These are phyloP conservation scores for Chaenocephalus aceratus DNA, from an alignment of 2,113 vertebrate genomes.

Conservation along the genomic window DNA sequence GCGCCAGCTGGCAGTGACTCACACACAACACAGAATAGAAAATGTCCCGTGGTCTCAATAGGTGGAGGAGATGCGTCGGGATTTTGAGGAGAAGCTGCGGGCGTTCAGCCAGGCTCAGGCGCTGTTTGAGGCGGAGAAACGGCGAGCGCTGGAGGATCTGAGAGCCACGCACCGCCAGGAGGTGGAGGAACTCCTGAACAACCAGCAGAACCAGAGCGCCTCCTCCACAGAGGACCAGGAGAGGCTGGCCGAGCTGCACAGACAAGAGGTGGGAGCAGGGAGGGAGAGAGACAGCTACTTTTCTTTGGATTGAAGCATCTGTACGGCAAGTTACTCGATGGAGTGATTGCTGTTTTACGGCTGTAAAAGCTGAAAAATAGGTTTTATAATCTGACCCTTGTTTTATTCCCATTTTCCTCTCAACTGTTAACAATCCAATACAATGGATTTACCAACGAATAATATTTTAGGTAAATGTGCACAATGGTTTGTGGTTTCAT, in stretches of 20 bases:
- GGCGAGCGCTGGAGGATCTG: constrained; percentile 90
- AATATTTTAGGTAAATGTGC: not conserved
- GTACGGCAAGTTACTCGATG: constrained; percentile 33
- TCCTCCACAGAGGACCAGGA: constrained; percentile 90
- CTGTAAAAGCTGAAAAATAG: not conserved
- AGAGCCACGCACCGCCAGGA: constrained; percentile 88
- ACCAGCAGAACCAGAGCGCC: constrained; percentile 91
- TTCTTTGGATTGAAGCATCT: constrained; percentile 9
- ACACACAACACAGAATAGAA: constrained; percentile 36
- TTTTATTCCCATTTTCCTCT: constrained; percentile 66
- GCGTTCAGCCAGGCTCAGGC: constrained; percentile 92
- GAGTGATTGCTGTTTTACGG: constrained; percentile 41
- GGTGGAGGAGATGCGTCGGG: constrained; percentile 96
- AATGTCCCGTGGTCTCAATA: constrained; percentile 82
- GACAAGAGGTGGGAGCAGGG: constrained; percentile 81
- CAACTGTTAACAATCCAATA: constrained; percentile 33
- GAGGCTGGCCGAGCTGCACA: constrained; percentile 89
- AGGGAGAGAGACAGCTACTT: constrained; percentile 61
- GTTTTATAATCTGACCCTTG: constrained; percentile 34
- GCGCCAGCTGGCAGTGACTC: not conserved
- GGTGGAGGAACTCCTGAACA: constrained; percentile 92
- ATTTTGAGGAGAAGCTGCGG: constrained; percentile 93
- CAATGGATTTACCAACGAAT: not conserved
- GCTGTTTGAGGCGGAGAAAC: constrained; percentile 94
- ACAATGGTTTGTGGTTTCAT: not conserved